phyloP scores from a whole-genome alignment of 2,888 invertebrate genomes.

The Phasia obesa region DNA sequence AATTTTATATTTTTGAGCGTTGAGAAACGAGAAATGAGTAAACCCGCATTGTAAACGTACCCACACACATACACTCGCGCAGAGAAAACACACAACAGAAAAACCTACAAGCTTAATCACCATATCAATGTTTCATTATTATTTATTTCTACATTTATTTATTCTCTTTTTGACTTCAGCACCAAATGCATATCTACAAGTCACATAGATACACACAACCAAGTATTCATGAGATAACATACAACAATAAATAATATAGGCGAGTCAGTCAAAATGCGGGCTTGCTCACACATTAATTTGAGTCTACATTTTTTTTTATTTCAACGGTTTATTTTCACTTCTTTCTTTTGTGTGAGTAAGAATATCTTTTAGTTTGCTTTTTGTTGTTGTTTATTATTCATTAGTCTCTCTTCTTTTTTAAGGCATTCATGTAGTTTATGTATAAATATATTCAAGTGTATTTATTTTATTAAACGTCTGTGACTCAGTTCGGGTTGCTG shows the following conservation, averaged over 20 bases:
- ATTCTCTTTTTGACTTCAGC: slow-evolving; percentile 28
- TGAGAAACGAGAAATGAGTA: slow-evolving; percentile 56
- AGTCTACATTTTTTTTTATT: slow-evolving; percentile 28
- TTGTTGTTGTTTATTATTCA: slow-evolving; percentile 17
- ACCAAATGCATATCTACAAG: background rate
- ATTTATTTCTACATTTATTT: background rate
- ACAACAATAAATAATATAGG: slow-evolving; percentile 46
- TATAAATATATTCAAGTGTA: slow-evolving; percentile 19
- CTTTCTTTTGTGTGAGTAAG: slow-evolving; percentile 48
- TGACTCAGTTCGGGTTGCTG: slow-evolving; percentile 65
- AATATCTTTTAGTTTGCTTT: slow-evolving; percentile 1
- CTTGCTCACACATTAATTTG: slow-evolving; percentile 43
- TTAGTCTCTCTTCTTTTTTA: slow-evolving; percentile 31
- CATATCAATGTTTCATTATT: slow-evolving; percentile 24
- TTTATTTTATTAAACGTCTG: slow-evolving; percentile 35
- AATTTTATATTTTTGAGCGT: slow-evolving; percentile 71
- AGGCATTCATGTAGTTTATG: slow-evolving; percentile 37
- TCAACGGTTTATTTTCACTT: slow-evolving; percentile 49
- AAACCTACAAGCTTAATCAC: slow-evolving; percentile 36
- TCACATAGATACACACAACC: background rate
- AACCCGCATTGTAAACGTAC: slow-evolving; percentile 55
- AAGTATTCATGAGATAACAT: slow-evolving; percentile 5
- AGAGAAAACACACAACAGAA: slow-evolving; percentile 30
- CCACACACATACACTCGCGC: slow-evolving; percentile 44
- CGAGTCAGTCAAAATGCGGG: slow-evolving; percentile 59